Conservation (phyloP, 2,797 vertebrate species). For the Leptodactylus fallax region DNA sequence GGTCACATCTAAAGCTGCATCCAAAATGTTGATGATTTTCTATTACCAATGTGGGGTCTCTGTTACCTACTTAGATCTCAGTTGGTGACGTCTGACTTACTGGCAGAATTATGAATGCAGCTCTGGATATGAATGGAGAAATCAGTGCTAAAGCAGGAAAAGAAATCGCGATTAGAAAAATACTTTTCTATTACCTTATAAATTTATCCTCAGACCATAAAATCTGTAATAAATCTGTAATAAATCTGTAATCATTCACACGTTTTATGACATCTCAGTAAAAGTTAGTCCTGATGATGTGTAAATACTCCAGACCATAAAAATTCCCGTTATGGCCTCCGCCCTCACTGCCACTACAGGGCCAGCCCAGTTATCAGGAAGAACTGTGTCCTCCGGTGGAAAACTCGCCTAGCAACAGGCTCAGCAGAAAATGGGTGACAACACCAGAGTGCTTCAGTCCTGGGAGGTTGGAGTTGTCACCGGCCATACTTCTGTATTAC, state of each 20-base stretch:
- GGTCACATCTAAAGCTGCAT: too few species aligned
- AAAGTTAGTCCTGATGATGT: neutral
- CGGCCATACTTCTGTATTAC: too few species aligned
- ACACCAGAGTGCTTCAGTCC: too few species aligned
- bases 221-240: neutral
- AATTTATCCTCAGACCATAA: neutral
- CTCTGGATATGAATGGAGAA: neutral
- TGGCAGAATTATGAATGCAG: neutral
- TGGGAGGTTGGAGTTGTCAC: too few species aligned
- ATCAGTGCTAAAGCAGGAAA: neutral
- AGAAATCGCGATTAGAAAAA: neutral
- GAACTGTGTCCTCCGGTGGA: too few species aligned
- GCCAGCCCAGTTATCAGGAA: neutral
- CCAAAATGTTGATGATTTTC: too few species aligned
- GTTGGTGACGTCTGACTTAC: too few species aligned
- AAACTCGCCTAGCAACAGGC: too few species aligned
- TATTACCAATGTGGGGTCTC: too few species aligned
- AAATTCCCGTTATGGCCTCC: neutral
- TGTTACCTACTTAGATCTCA: too few species aligned
- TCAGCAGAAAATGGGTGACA: too few species aligned
- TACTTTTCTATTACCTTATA: neutral
- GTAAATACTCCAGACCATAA: conserved; percentile 3
- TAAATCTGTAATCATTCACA: conserved; percentile 12
- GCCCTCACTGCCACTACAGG: neutral
- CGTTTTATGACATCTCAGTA: neutral